phyloP scores from a whole-genome alignment of 2,797 vertebrate species.

The Leptodactylus fallax region DNA sequence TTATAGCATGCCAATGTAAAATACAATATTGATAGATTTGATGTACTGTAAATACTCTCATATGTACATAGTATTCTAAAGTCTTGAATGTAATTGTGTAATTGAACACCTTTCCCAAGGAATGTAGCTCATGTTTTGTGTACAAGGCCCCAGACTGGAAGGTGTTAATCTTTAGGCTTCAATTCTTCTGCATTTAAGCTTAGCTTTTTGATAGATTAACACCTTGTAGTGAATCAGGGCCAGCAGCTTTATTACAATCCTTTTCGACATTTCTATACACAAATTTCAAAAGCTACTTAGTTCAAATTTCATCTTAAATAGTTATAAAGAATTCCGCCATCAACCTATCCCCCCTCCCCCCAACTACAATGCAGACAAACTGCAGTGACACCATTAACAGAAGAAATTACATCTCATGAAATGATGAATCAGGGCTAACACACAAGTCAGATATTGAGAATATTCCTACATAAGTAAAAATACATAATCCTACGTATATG shows the following conservation, averaged over 20 bases:
- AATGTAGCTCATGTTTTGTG: neutral
- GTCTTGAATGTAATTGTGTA: neutral
- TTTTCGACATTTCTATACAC: slow-evolving; percentile 48
- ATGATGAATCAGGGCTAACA: neutral
- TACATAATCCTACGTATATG: no score
- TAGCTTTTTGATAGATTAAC: slow-evolving; percentile 32
- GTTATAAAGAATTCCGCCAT: slow-evolving; percentile 30
- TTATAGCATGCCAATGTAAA: no score
- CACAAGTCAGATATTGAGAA: no score
- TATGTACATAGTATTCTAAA: neutral
- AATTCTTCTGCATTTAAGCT: slow-evolving; percentile 21
- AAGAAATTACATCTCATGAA: neutral
- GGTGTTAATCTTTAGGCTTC: slow-evolving; percentile 52
- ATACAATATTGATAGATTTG: no score
- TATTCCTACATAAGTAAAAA: no score
- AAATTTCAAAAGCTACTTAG: slow-evolving; percentile 49
- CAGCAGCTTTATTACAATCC: slow-evolving; percentile 48
- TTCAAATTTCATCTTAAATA: slow-evolving; percentile 48
- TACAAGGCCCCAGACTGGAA: slow-evolving; percentile 25
- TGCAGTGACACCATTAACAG: neutral
- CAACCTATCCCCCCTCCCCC: slow-evolving; percentile 7
- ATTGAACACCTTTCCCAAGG: neutral
- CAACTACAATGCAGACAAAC: neutral
- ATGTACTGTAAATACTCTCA: neutral
- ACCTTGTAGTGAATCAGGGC: slow-evolving; percentile 29